A percentile compares a stretch with the other conserved stretches of the same genome.
Conservation (phyloP, 2,797 vertebrate species). For the Danio tinwini region DNA sequence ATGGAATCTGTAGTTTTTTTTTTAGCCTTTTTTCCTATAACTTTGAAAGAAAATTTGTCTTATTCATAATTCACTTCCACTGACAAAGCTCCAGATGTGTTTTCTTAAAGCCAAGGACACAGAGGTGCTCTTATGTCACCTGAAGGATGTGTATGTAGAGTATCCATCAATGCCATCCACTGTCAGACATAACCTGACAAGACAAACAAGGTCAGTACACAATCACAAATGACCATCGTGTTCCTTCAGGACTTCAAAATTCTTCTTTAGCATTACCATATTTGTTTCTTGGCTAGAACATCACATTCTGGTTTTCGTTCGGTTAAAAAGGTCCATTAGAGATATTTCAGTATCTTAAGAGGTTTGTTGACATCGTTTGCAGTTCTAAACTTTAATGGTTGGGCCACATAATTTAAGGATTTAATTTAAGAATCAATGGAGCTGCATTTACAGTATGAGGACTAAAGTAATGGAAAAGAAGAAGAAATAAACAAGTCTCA, state of each 20-base stretch:
- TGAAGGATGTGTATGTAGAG: neutral
- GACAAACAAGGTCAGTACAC: neutral
- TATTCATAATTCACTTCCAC: conserved; percentile 2
- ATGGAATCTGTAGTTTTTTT: neutral
- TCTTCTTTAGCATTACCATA: conserved; percentile 1
- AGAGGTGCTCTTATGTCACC: neutral
- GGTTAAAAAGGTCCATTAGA: conserved; percentile 26
- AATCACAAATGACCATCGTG: neutral
- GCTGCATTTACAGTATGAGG: conserved; percentile 15
- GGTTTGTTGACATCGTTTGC: conserved; percentile 46
- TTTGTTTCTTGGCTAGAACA: conserved; percentile 10
- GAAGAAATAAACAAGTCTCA: conserved; percentile 11
- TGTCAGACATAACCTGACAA: neutral
- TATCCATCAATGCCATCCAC: conserved; percentile 25
- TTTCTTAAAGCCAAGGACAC: neutral
- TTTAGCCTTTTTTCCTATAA: neutral
- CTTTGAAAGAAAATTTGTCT: neutral
- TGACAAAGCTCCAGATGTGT: neutral
- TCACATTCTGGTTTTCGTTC: neutral
- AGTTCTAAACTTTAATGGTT: neutral
- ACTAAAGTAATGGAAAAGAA: conserved; percentile 32
- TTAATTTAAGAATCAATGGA: conserved; percentile 2
- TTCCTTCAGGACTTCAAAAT: conserved; percentile 1
- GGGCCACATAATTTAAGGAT: conserved; percentile 15
- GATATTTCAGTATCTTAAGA: conserved; percentile 42